Evolutionary conservation across 2,113 vertebrate genomes (phyloP).

Genomic region (Arenaria interpres): DNA sequence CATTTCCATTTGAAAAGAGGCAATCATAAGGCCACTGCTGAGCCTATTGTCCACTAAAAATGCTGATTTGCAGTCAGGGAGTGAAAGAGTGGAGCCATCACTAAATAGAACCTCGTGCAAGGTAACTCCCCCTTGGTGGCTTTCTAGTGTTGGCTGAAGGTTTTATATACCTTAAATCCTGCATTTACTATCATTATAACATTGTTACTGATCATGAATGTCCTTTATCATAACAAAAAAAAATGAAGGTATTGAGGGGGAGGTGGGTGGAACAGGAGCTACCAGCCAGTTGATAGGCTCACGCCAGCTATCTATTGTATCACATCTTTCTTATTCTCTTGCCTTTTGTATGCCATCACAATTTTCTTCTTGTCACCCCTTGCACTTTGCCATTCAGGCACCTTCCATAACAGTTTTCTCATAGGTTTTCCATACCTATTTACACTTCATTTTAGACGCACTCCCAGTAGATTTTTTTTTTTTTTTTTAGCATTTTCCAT

Average conservation of each 20-base stretch:
- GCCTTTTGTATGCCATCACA: conserved; percentile 52
- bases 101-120: conserved; percentile 82
- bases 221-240: conserved; percentile 68
- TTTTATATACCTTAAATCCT: conserved; percentile 75
- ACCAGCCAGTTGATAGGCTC: conserved; percentile 66
- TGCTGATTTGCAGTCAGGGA: conserved; percentile 90
- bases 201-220: conserved; percentile 72
- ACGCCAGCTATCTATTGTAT: conserved; percentile 64
- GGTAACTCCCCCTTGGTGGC: conserved; percentile 79
- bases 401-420: not conserved
- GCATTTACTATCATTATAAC: conserved; percentile 76
- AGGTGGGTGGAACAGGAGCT: conserved; percentile 59
- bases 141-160: conserved; percentile 74
- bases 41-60: conserved; percentile 95
- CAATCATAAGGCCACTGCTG: conserved; percentile 97
- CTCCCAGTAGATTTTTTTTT: conserved; percentile 41
- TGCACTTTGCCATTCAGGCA: conserved; percentile 27
- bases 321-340: conserved; percentile 53
- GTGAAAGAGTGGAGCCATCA: conserved; percentile 81
- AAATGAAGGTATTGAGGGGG: conserved; percentile 58
- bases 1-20: conserved; percentile 99
- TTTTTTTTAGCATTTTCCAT: not conserved
- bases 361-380: conserved; percentile 65
- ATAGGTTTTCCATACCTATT: conserved; percentile 47
- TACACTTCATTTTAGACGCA: conserved; percentile 33